Conservation (phyloP, 2,113 vertebrate species). For the Oryzias woworae region DNA sequence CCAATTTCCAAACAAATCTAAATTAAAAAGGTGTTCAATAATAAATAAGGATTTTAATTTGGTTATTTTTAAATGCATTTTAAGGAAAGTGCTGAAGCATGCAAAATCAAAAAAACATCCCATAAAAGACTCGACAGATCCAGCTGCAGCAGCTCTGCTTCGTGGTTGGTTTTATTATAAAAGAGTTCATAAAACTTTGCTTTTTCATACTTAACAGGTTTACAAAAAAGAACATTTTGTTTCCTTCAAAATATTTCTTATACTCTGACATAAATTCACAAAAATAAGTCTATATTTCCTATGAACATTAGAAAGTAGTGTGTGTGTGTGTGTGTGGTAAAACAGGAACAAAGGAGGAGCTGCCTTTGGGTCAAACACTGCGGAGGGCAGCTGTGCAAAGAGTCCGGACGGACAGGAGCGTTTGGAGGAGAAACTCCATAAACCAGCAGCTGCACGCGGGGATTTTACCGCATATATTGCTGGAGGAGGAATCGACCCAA, state of each 20-base stretch:
- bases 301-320: conserved; percentile 91
- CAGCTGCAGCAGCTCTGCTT: conserved; percentile 46
- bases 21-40: too few relatives aligned
- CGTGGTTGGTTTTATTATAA: conserved; percentile 66
- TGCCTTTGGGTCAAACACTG: conserved; percentile 82
- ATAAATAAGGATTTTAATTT: too few relatives aligned
- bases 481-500: too few relatives aligned
- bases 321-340: conserved; percentile 82
- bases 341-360: conserved; percentile 52
- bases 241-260: conserved; percentile 86
- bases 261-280: conserved; percentile 91
- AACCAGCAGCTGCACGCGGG: too few relatives aligned
- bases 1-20: too few relatives aligned
- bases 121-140: neutral
- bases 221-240: conserved; percentile 87
- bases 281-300: conserved; percentile 90
- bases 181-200: conserved; percentile 87
- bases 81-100: too few relatives aligned
- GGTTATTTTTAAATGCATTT: too few relatives aligned
- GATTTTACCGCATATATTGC: too few relatives aligned
- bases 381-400: conserved; percentile 61
- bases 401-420: too few relatives aligned
- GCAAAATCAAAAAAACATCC: neutral
- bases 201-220: conserved; percentile 84
- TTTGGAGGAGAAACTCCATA: too few relatives aligned